A percentile compares a stretch with the other conserved stretches of the same genome.
phyloP scores from a whole-genome alignment of 30 jellyfish, hydroid and myxozoan genomes.

The Nemopilema nomurai region DNA sequence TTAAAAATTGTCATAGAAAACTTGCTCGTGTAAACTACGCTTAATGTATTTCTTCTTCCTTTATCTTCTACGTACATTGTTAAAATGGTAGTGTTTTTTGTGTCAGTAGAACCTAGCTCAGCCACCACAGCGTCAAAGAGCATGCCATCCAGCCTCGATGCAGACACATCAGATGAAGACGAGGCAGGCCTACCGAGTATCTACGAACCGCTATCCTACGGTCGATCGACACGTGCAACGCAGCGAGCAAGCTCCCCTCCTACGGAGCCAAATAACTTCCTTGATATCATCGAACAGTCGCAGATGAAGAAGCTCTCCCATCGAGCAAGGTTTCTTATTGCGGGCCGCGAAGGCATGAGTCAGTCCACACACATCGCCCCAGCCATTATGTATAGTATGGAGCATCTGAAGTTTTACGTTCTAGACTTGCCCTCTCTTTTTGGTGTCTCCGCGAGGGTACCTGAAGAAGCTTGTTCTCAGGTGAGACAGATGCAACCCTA shows the following conservation, averaged over 20 bases:
- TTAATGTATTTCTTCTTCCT: no score
- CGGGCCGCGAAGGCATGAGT: conserved; percentile 83
- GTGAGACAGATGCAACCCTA: no score
- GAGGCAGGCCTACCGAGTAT: conserved; percentile 53
- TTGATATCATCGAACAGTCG: conserved; percentile 26
- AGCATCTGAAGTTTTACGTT: conserved; percentile 80
- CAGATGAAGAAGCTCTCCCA: conserved; percentile 13
- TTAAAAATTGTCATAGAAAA: no score
- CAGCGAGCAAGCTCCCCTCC: conserved; percentile 73
- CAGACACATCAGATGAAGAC: conserved; percentile 53
- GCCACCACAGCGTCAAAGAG: neutral
- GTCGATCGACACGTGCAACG: conserved; percentile 68
- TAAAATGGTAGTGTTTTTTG: neutral
- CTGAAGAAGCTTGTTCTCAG: conserved; percentile 96
- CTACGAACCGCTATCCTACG: conserved; percentile 65
- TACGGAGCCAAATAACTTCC: conserved; percentile 28
- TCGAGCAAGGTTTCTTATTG: conserved; percentile 81
- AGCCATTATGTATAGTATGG: conserved; percentile 84
- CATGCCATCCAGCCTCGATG: neutral
- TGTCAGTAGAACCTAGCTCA: neutral
- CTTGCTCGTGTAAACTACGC: no score
- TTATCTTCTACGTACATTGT: neutral
- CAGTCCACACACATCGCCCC: conserved; percentile 89
- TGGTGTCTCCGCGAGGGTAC: conserved; percentile 91
- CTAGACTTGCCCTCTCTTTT: conserved; percentile 90